Percentiles rank a stretch among this genome's conserved stretches.
These are phyloP conservation scores for Monodelphis domestica DNA, from an alignment of 2,797 vertebrate genomes.

Conservation along the genomic window DNA sequence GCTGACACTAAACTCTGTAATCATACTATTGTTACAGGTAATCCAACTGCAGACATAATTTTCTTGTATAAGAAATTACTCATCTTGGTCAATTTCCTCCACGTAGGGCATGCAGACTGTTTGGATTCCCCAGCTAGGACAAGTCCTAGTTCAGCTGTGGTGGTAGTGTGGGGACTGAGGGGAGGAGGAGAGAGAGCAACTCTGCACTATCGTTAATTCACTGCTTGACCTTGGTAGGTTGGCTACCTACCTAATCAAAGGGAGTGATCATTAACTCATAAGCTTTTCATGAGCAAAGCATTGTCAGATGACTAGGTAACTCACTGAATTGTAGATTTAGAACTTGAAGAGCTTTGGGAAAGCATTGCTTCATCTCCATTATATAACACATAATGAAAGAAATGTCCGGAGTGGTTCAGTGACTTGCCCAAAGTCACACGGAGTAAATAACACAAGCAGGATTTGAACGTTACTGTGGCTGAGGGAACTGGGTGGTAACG, in stretches of 20 bases:
- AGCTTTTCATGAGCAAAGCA: background rate
- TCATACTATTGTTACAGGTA: slow-evolving; percentile 60
- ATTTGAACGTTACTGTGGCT: too few relatives aligned
- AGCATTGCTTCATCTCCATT: background rate
- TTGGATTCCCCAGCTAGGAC: background rate
- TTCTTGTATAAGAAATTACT: slow-evolving; percentile 70
- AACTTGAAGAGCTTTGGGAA: background rate
- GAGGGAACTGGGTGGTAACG: too few relatives aligned
- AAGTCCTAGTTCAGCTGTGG: background rate
- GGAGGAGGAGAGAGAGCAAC: background rate
- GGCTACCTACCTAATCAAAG: background rate
- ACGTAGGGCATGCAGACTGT: background rate
- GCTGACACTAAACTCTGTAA: slow-evolving; percentile 48
- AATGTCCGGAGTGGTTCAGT: background rate
- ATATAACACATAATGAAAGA: background rate
- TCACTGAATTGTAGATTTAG: background rate
- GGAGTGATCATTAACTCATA: background rate
- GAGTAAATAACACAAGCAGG: background rate
- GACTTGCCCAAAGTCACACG: background rate
- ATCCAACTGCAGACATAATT: slow-evolving; percentile 60
- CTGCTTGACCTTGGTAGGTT: background rate
- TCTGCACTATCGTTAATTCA: background rate
- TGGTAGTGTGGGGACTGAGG: background rate
- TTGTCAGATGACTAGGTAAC: background rate
- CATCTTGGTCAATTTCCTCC: slow-evolving; percentile 52